Evolutionary conservation across 2,797 vertebrate species (phyloP), one percentile per base, ranked within the genome.

Genomic region (Echiichthys vipera): DNA sequence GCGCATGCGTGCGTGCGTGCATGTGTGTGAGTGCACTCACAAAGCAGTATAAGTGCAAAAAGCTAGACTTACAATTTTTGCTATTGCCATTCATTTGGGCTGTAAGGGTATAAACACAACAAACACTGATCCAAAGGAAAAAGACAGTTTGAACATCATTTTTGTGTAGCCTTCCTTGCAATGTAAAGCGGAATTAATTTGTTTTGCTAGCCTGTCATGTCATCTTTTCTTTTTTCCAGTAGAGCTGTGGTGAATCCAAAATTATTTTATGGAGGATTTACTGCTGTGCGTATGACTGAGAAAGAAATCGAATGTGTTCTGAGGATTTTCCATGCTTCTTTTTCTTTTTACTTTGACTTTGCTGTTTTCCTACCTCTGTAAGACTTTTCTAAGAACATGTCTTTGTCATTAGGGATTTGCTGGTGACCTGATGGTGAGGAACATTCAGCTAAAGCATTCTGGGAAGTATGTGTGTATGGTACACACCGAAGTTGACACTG

Each of bases 341-440:
- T 8, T 45, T 25, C 53, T 47, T 65, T 43, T 45, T 0, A 59
- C 30, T 53, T 22, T 61, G 30, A 65, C 37, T 77, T 51, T 45
- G 45, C 17, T 27, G 12, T 65, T 50, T 66, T 65, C 70, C 32
- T 45, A 24, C 25, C 24, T 43, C 37, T 57, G n/a, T 1, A 0
- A 47, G 30, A 20, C 37, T 68, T 73, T 50, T n/a, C 36, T 51
- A 9, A 8, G 0, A 56, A 9, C 68, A 4, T 75, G 37, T 82
- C 37, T 84, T 32, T 84, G 50, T 91, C 84, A 62, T 51, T 61
- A 98, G 96, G 95, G 94, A 84, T 95, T 96, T 79, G 85, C 92
- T 57, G 96, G 97, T 69, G 96, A 97, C 91, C 89, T 98, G 88
- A 97, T 97, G 96, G 93, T 96, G 88, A 95, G 95, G 81, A 97